phyloP scores from a whole-genome alignment of 2,888 invertebrate species.

The Spisula solida region DNA sequence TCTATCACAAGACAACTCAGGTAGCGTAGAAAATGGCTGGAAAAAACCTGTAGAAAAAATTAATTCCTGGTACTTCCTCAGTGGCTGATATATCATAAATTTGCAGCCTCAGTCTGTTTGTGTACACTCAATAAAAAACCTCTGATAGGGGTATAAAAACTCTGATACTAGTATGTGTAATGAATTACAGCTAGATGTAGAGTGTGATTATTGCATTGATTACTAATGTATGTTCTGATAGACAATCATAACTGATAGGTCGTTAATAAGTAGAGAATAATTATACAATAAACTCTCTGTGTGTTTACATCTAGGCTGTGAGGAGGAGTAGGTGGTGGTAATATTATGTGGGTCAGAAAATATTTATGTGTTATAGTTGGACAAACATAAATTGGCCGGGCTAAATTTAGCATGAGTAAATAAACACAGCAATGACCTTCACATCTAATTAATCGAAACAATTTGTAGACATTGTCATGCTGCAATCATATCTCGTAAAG shows the following conservation, averaged over 20 bases:
- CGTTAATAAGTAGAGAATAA: not conserved
- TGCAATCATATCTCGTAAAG: too few relatives aligned
- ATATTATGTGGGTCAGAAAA: not conserved
- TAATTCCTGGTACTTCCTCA: too few relatives aligned
- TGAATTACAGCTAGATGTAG: not conserved
- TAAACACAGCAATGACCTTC: too few relatives aligned
- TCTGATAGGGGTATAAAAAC: not conserved
- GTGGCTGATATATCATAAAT: not conserved
- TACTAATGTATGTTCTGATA: not conserved
- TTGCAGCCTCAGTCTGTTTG: too few relatives aligned
- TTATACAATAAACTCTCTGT: not conserved
- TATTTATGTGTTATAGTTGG: too few relatives aligned
- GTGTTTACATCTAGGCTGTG: not conserved
- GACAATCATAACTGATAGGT: not conserved
- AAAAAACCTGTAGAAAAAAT: too few relatives aligned
- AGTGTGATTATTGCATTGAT: not conserved
- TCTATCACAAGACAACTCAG: too few relatives aligned
- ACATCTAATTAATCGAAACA: too few relatives aligned
- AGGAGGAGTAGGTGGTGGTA: not conserved
- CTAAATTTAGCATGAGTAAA: too few relatives aligned
- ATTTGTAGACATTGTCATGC: too few relatives aligned
- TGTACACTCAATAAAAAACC: not conserved
- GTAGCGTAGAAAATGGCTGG: too few relatives aligned
- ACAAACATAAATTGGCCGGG: too few relatives aligned
- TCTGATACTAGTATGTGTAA: not conserved